phyloP scores from a whole-genome alignment of 2,113 vertebrate species.

The Heterochromis multidens region DNA sequence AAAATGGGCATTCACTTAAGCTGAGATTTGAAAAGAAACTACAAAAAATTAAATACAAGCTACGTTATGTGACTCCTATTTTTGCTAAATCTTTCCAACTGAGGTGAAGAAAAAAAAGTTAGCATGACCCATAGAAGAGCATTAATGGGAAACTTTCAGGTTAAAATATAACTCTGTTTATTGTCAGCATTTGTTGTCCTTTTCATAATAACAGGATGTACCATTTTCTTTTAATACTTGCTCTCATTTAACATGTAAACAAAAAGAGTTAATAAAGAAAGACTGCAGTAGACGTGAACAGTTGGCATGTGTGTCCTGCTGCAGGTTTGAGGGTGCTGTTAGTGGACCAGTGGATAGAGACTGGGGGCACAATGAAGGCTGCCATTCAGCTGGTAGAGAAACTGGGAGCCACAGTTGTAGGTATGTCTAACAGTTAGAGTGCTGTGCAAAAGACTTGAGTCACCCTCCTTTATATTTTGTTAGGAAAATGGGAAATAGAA shows the following conservation, averaged over 20 bases:
- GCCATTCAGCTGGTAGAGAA: constrained; percentile 82
- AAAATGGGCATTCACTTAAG: neutral
- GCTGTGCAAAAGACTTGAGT: neutral
- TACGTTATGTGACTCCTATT: too few relatives aligned
- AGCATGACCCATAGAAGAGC: neutral
- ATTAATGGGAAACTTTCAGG: neutral
- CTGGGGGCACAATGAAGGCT: constrained; percentile 85
- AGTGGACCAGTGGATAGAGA: constrained; percentile 90
- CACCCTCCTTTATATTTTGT: neutral
- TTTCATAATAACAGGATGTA: neutral
- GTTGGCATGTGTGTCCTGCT: neutral
- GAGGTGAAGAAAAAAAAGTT: neutral
- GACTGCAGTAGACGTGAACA: neutral
- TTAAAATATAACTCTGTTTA: neutral
- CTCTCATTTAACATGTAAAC: neutral
- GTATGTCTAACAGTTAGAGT: constrained; percentile 37
- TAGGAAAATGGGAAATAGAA: accelerated
- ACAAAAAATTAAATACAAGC: neutral
- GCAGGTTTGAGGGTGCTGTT: constrained; percentile 81
- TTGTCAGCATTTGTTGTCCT: neutral
- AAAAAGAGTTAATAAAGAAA: neutral
- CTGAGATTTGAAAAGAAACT: neutral
- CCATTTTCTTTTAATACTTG: neutral
- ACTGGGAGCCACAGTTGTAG: constrained; percentile 79
- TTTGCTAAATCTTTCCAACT: too few relatives aligned